A percentile compares a stretch with the other conserved stretches of the same genome.
phyloP scores from a whole-genome alignment of 2,888 invertebrate genomes.

The Macrophya annulata region DNA sequence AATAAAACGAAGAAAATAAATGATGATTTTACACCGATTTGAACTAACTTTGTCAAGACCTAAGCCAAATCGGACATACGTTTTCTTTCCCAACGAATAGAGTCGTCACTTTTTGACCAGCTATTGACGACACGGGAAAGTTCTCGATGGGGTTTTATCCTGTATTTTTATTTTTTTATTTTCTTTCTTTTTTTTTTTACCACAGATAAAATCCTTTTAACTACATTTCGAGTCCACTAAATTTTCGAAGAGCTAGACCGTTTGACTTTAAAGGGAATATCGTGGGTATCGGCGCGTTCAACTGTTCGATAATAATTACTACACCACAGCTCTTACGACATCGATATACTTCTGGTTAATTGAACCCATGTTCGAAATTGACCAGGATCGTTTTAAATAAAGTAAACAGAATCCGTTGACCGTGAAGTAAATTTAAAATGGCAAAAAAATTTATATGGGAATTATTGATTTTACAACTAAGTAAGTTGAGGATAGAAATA shows the following conservation, averaged over 20 bases:
- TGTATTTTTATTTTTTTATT: neutral
- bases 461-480: neutral
- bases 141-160: neutral
- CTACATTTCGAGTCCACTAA: constrained; percentile 27
- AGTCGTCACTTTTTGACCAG: constrained; percentile 14
- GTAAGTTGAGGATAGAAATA: neutral
- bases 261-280: constrained; percentile 14
- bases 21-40: neutral
- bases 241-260: constrained; percentile 22
- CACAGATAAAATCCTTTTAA: constrained; percentile 3
- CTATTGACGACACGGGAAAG: neutral
- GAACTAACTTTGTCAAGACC: neutral
- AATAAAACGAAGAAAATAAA: neutral
- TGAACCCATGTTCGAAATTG: neutral
- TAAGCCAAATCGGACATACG: neutral
- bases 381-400: neutral
- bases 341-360: constrained; percentile 16
- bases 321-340: neutral
- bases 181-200: neutral
- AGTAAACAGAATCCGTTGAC: neutral
- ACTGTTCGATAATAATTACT: constrained; percentile 35
- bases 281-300: constrained; percentile 24
- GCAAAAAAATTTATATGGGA: neutral
- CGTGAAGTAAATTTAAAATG: neutral
- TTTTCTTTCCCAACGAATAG: neutral